These are phyloP conservation scores for Chaetophractus vellerosus DNA, from an alignment of 2,797 vertebrate genomes.

Conservation along the genomic window DNA sequence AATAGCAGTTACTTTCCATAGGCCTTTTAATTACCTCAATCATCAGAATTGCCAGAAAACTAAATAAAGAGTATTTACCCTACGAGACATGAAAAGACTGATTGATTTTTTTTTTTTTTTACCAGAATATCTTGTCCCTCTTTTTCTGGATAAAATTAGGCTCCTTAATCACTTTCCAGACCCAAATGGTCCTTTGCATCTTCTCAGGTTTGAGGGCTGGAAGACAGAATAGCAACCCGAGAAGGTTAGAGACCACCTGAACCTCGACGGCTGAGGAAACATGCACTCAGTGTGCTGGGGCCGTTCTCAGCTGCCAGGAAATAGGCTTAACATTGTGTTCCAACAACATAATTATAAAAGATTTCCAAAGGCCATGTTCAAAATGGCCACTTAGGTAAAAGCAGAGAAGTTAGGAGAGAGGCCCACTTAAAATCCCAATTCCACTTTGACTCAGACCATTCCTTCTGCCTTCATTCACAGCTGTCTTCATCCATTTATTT, in stretches of 20 bases:
- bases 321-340: conserved; percentile 12
- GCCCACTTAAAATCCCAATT: background rate
- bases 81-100: conserved; percentile 39
- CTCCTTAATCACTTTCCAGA: background rate
- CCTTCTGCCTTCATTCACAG: background rate
- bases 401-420: background rate
- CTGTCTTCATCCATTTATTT: background rate
- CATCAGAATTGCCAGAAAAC: conserved; percentile 65
- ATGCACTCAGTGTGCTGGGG: background rate
- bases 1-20: conserved; percentile 64
- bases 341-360: conserved; percentile 50
- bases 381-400: background rate
- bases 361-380: background rate
- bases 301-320: conserved; percentile 7
- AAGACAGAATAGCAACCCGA: background rate
- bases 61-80: conserved; percentile 53
- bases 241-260: background rate
- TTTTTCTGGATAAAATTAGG: conserved; percentile 11
- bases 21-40: conserved; percentile 66
- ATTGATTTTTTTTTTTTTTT: conserved; percentile 31
- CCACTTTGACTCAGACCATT: conserved; percentile 26
- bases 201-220: background rate
- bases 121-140: conserved; percentile 62
- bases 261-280: conserved; percentile 19
- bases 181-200: background rate